Conservation (phyloP, 2,113 vertebrate species). For the Lonchura striata region DNA sequence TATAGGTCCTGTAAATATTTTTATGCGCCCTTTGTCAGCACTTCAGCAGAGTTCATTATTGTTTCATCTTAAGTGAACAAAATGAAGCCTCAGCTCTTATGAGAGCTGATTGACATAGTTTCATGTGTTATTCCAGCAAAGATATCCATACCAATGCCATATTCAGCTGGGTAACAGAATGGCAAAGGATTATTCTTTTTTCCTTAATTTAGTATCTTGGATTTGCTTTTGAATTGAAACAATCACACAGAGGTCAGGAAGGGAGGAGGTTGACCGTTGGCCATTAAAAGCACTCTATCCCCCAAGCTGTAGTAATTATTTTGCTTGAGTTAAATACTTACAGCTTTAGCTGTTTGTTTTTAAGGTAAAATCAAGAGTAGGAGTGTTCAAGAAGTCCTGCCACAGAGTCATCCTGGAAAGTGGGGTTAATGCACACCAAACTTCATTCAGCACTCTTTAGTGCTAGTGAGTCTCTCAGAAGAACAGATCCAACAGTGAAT, state of each 20-base stretch:
- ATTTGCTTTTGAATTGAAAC: not conserved
- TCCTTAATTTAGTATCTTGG: not conserved
- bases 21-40: not conserved
- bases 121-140: not conserved
- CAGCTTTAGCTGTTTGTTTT: not conserved
- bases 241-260: not conserved
- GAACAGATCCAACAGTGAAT: not conserved
- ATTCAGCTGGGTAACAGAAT: not conserved
- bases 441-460: not conserved
- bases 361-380: not conserved
- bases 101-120: not conserved
- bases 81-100: not conserved
- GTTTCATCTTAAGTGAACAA: not conserved
- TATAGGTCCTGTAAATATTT: not conserved
- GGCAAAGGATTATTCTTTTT: not conserved
- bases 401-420: not conserved
- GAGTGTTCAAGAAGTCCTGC: not conserved
- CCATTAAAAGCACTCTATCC: not conserved
- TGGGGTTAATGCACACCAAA: not conserved
- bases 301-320: not conserved
- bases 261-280: not conserved
- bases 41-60: not conserved
- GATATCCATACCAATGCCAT: not conserved
- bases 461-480: not conserved
- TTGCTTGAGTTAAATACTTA: not conserved